Evolutionary conservation across 2,888 invertebrate species (phyloP), one percentile per base, ranked within the genome.

Genomic region (Eudemis profundana): DNA sequence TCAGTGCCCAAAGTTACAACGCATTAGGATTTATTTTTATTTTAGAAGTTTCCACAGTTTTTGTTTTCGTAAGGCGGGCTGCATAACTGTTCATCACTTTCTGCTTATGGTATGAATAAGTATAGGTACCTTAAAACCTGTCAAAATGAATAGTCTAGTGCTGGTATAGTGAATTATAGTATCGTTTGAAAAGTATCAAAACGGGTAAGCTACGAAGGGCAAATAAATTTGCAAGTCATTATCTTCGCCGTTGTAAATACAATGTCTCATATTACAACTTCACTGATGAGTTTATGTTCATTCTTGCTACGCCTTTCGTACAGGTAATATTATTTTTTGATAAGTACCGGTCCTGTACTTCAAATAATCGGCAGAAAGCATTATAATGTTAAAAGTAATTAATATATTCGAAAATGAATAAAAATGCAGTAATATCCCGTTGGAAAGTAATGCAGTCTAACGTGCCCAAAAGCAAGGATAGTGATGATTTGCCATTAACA

Each of bases 381-480:
- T 44, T 19, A 56, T 17, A 17, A 29, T 5, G 15, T 10, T 10
- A 5, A n/a, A 10, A 23, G 42, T 42, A 17, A 29, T 38, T 44
- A 5, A 14, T 40, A 27, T 17, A 23, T 14, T 12, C 42, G 1
- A 53, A 15, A 71, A 89, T 87, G 86, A 86, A 78, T 76, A 87
- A 79, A 74, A 40, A 46, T 54, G 77, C 74, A 53, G 73, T 77
- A 44, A 74, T 74, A 50, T 83, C 80, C 73, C 87, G 82, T 78
- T 89, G 89, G 89, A 87, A 84, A 81, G 84, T 83, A 70, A 78
- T 88, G 67, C 86, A 87, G 80, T 74, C 78, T 63, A 84, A 78
- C 74, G 77, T 86, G 67, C 70, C 77, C 23, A 78, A 82, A 71
- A 81, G 68, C 70, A 72, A 77, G 49, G 74, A 74, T 68, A 73